phyloP scores from a whole-genome alignment of 2,888 invertebrate genomes.

The Cephus pulcher region DNA sequence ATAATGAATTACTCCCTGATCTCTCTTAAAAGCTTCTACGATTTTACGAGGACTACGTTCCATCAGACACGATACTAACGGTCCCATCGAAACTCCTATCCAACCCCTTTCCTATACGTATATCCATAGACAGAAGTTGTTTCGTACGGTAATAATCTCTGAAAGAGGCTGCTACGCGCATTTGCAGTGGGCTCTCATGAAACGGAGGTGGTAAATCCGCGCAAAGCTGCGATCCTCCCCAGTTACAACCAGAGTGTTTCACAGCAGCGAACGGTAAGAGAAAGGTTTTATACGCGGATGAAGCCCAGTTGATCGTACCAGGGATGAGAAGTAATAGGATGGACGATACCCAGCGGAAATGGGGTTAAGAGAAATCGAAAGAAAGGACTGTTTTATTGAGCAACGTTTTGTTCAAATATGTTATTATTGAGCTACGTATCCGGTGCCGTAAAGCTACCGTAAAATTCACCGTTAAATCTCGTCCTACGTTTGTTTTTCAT shows the following conservation, averaged over 20 bases:
- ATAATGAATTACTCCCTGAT: not conserved
- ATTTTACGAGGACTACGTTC: not conserved
- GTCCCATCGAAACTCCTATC: not conserved
- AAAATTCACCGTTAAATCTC: constrained; percentile 19
- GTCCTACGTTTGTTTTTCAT: constrained; percentile 17
- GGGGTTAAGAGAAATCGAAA: not conserved
- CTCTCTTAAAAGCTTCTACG: not conserved
- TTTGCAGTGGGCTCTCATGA: not conserved
- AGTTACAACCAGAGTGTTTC: not conserved
- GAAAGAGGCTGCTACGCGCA: not conserved
- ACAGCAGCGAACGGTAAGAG: not conserved
- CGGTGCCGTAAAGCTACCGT: constrained; percentile 20
- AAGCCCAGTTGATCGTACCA: not conserved
- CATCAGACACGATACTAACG: not conserved
- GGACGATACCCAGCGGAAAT: not conserved
- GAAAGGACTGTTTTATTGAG: constrained; percentile 8
- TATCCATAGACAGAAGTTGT: not conserved
- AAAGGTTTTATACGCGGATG: not conserved
- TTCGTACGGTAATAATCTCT: not conserved
- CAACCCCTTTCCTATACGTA: not conserved
- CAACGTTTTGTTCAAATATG: constrained; percentile 21
- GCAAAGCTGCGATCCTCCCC: not conserved
- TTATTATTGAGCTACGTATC: constrained; percentile 19
- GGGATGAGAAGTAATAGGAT: not conserved
- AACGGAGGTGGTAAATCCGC: not conserved